Conservation (phyloP, 23 tunicate genomes). For the Phallusia fumigata region DNA sequence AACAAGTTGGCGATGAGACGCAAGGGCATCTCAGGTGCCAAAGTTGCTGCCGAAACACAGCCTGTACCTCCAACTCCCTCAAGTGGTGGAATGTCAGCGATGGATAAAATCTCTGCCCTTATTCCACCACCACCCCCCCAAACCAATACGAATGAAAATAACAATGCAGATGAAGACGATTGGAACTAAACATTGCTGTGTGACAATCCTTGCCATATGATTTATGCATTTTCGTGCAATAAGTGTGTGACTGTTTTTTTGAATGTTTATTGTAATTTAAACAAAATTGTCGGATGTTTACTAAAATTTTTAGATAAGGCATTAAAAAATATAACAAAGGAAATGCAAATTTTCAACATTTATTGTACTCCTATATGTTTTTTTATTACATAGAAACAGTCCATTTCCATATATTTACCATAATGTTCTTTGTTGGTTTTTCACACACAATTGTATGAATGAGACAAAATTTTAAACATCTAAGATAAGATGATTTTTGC, state of each 20-base stretch:
- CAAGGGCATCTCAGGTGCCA: constrained; percentile 83
- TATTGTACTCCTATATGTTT: too few relatives aligned
- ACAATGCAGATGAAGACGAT: constrained; percentile 75
- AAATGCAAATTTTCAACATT: too few relatives aligned
- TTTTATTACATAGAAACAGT: too few relatives aligned
- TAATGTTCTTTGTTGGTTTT: too few relatives aligned
- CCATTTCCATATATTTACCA: too few relatives aligned
- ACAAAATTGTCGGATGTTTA: too few relatives aligned
- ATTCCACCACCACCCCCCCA: constrained; percentile 79
- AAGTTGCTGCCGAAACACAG: constrained; percentile 27
- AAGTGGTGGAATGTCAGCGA: constrained; percentile 51
- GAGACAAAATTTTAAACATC: too few relatives aligned
- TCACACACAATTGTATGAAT: too few relatives aligned
- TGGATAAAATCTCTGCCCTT: constrained; percentile 92
- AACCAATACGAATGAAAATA: constrained; percentile 11
- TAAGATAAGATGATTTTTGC: too few relatives aligned
- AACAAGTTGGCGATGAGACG: constrained; percentile 81
- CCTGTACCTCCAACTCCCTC: constrained; percentile 6
- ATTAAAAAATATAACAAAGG: too few relatives aligned
- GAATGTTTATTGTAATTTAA: background rate
- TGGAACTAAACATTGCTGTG: constrained; percentile 35
- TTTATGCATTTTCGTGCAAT: background rate
- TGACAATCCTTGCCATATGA: background rate
- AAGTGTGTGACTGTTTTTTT: background rate
- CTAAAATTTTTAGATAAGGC: too few relatives aligned